Conservation (phyloP, 1,140 invertebrate species). For the Harpegnathos saltator region DNA sequence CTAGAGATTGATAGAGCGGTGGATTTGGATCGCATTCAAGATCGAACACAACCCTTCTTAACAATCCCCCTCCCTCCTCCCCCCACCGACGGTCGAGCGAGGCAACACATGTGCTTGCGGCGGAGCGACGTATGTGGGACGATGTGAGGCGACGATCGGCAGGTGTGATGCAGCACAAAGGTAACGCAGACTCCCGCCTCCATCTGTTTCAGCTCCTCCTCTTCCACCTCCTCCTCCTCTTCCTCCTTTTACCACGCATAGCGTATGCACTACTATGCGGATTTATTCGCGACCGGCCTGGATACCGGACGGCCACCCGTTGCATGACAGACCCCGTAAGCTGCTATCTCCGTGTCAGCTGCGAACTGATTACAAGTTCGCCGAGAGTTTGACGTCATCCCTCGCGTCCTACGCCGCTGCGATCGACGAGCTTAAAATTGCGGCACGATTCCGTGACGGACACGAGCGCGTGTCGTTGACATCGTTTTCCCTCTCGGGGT, state of each 20-base stretch:
- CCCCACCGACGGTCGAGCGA: neutral
- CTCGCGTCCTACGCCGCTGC: neutral
- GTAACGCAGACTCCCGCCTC: conserved; percentile 1
- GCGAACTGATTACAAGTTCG: conserved; percentile 6
- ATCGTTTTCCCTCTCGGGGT: neutral
- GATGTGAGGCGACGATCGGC: neutral
- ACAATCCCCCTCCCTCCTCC: too few species aligned
- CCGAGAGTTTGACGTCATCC: conserved; percentile 30
- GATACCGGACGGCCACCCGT: conserved; percentile 17
- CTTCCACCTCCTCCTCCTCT: too few species aligned
- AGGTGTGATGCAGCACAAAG: conserved; percentile 40
- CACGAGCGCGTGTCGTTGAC: conserved; percentile 37
- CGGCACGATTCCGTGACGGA: neutral
- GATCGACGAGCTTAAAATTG: neutral
- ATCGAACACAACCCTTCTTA: neutral
- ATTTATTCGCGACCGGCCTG: conserved; percentile 45
- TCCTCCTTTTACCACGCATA: neutral
- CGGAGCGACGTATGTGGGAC: conserved; percentile 40
- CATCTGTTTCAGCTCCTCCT: neutral
- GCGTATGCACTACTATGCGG: conserved; percentile 10
- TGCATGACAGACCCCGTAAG: conserved; percentile 23
- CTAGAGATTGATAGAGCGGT: too few species aligned
- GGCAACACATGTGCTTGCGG: conserved; percentile 28
- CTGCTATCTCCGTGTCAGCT: conserved; percentile 1
- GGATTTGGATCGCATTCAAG: neutral